phyloP scores from a whole-genome alignment of 37 sponge, comb jelly and placozoan genomes.

The Bolinopsis microptera region DNA sequence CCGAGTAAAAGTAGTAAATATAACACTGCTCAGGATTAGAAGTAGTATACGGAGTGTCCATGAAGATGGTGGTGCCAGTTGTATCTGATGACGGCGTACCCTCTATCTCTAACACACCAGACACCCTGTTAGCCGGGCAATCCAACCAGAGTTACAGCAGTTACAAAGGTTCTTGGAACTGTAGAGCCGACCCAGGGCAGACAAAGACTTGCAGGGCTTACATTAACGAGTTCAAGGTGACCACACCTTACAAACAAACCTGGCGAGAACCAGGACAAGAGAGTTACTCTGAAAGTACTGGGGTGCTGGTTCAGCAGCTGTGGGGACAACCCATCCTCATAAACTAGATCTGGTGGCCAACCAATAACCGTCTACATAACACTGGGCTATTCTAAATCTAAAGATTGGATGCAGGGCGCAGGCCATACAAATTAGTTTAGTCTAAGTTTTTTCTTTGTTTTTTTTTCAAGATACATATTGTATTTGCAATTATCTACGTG shows the following conservation, averaged over 20 bases:
- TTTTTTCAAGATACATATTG: no score
- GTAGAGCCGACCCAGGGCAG: neutral
- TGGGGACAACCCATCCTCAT: neutral
- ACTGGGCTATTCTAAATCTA: no score
- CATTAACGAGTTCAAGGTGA: neutral
- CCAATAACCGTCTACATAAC: no score
- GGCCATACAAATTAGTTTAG: no score
- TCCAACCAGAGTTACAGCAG: neutral
- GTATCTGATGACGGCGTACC: neutral
- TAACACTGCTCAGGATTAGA: neutral
- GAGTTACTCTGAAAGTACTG: neutral
- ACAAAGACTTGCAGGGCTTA: neutral
- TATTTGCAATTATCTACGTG: no score
- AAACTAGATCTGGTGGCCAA: no score
- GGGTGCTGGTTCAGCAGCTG: neutral
- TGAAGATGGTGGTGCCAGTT: neutral
- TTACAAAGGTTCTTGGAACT: neutral
- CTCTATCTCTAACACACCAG: neutral
- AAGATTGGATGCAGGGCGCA: no score
- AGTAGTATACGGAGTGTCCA: neutral
- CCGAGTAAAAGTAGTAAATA: no score
- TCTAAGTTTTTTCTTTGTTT: no score
- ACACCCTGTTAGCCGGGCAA: neutral
- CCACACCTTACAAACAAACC: neutral
- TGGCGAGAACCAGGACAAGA: neutral